Evolutionary conservation across 2,888 invertebrate species (phyloP).

Genomic region (Rhagophthalmus giganteus): DNA sequence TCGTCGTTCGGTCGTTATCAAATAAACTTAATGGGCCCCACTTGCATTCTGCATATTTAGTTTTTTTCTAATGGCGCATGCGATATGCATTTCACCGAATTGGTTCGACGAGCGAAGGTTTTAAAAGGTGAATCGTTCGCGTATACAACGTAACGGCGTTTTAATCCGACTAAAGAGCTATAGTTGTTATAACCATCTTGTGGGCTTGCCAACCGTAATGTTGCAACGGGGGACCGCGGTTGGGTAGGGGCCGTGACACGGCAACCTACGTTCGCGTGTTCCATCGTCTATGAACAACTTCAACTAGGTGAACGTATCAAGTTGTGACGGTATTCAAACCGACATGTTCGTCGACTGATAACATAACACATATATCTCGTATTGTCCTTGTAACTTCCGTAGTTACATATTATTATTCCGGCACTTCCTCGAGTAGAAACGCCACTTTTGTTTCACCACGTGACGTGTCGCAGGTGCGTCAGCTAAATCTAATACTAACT

Average conservation of each 20-base stretch:
- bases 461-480: too few species aligned
- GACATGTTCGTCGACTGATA: background rate
- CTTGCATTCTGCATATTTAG: constrained; percentile 7
- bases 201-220: constrained; percentile 36
- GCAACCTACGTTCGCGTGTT: constrained; percentile 20
- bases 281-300: background rate
- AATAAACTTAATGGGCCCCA: constrained; percentile 1
- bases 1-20: constrained; percentile 7
- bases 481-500: too few species aligned
- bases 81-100: too few species aligned
- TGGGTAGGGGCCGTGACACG: constrained; percentile 30
- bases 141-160: constrained; percentile 29
- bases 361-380: background rate
- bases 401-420: background rate
- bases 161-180: constrained; percentile 42
- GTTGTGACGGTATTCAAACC: background rate
- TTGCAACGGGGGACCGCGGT: constrained; percentile 30
- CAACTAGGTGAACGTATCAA: background rate
- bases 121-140: constrained; percentile 5
- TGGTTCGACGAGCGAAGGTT: too few species aligned
- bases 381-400: background rate
- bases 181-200: constrained; percentile 32
- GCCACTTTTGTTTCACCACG: too few species aligned
- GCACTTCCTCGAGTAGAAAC: too few species aligned
- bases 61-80: background rate